Percentiles rank a stretch among this genome's conserved stretches.
Evolutionary conservation across 2,113 vertebrate genomes (phyloP).

Genomic region (Trematomus loennbergii): DNA sequence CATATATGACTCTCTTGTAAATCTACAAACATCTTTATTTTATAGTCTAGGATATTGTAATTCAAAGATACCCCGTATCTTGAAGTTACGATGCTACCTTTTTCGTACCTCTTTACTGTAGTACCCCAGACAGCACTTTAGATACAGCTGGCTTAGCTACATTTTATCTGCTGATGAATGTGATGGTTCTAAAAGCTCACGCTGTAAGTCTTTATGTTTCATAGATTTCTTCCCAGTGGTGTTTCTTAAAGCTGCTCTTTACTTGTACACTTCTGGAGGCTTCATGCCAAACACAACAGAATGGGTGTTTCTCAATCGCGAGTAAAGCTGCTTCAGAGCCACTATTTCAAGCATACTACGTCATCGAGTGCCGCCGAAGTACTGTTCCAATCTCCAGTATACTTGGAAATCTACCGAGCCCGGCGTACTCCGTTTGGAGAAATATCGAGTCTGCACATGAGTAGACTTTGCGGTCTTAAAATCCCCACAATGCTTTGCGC

Average conservation of each 20-base stretch:
- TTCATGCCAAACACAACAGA: conserved; percentile 54
- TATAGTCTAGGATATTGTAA: too few relatives aligned
- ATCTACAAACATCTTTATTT: neutral
- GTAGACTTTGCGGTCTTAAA: too few relatives aligned
- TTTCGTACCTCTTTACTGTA: conserved; percentile 6
- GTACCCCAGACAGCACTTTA: conserved; percentile 26
- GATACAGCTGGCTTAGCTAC: conserved; percentile 22
- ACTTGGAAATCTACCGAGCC: too few relatives aligned
- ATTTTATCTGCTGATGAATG: conserved; percentile 55
- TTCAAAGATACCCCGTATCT: too few relatives aligned
- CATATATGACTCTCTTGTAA: neutral
- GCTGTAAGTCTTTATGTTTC: conserved; percentile 41
- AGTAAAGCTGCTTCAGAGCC: too few relatives aligned
- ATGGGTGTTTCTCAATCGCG: too few relatives aligned
- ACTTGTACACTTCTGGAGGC: conserved; percentile 50
- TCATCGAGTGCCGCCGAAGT: too few relatives aligned
- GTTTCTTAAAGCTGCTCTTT: conserved; percentile 51
- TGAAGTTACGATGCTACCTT: conserved; percentile 1
- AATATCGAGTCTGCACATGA: too few relatives aligned
- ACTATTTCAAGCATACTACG: too few relatives aligned
- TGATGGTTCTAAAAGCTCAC: conserved; percentile 22
- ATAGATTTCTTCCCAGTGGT: conserved; percentile 26
- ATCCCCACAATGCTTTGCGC: too few relatives aligned
- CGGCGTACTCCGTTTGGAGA: too few relatives aligned
- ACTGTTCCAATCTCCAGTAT: too few relatives aligned